Percentiles rank a stretch among this genome's conserved stretches.
Conservation (phyloP, 2,113 vertebrate genomes). For the Xerus inauris region DNA sequence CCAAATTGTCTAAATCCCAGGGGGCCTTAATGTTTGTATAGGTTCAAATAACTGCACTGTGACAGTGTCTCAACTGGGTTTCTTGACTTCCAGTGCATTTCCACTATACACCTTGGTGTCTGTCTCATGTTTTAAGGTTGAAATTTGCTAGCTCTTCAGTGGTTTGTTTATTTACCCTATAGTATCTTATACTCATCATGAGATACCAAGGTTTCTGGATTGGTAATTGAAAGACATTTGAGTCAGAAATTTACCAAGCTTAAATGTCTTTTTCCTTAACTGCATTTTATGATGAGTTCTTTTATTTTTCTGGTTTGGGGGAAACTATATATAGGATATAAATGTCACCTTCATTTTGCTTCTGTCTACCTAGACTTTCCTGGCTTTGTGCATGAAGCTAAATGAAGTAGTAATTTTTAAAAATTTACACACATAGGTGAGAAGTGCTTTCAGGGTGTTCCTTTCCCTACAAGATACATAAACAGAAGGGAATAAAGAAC, state of each 20-base stretch:
- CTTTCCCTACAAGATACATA: background rate
- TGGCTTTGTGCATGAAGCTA: background rate
- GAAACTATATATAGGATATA: background rate
- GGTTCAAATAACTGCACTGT: background rate
- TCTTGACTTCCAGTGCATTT: background rate
- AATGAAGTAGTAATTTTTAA: conserved; percentile 29
- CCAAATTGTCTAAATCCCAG: background rate
- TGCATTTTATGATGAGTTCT: background rate
- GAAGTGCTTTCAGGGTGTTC: background rate
- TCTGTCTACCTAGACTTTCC: background rate
- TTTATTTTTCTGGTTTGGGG: background rate
- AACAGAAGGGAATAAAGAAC: background rate
- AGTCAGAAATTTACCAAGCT: background rate
- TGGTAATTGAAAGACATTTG: background rate
- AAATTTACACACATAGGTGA: background rate
- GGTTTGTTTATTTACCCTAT: background rate
- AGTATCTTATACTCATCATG: background rate
- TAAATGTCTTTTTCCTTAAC: background rate
- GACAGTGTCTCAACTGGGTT: background rate
- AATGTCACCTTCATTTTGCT: background rate
- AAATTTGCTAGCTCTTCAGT: background rate
- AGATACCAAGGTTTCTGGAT: background rate
- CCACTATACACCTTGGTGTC: fast-evolving
- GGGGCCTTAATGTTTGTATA: background rate
- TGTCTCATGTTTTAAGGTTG: background rate